A percentile compares a stretch with the other conserved stretches of the same genome.
phyloP scores from a whole-genome alignment of 2,797 vertebrate species.

The Molossus alvarezi region DNA sequence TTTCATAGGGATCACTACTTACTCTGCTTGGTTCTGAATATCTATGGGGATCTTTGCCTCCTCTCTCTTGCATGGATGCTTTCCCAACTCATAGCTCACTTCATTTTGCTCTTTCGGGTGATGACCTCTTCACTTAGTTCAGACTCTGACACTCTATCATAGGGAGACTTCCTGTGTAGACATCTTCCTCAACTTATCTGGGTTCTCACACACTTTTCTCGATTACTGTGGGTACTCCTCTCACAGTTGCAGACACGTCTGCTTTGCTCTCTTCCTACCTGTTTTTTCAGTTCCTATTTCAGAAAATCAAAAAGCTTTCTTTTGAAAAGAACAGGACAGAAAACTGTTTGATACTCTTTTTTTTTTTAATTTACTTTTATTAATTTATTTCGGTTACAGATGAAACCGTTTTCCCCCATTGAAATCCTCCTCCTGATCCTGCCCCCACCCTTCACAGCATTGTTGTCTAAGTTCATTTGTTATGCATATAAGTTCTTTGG shows the following conservation, averaged over 20 bases:
- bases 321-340: neutral
- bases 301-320: constrained; percentile 16
- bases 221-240: neutral
- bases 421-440: no score
- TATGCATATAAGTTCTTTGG: no score
- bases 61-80: neutral
- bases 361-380: no score
- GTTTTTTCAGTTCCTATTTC: neutral
- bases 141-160: neutral
- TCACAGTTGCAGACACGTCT: neutral
- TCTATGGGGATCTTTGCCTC: neutral
- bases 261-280: neutral
- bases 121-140: neutral
- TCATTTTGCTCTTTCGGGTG: neutral
- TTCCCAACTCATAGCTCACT: neutral
- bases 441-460: no score
- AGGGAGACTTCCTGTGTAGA: neutral
- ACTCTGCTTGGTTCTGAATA: neutral
- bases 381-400: no score
- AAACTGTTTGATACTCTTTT: neutral
- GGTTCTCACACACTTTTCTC: neutral
- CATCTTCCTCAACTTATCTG: neutral
- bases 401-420: no score
- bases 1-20: neutral
- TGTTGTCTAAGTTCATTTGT: no score